Conservation (phyloP, 2,888 invertebrate genomes). For the Cheilosia grossa region DNA sequence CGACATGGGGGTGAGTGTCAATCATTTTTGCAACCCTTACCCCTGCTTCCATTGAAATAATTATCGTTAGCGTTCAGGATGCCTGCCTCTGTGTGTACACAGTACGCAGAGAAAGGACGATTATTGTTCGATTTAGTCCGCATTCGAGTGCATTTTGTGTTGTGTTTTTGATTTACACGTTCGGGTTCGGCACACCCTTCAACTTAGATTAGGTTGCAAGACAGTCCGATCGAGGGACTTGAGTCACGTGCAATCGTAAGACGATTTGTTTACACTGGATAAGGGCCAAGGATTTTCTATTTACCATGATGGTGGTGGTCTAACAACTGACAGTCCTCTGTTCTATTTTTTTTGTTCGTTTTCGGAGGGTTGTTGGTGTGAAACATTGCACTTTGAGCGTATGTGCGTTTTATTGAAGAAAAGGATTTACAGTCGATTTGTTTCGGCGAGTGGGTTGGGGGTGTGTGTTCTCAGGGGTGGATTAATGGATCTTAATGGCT, state of each 20-base stretch:
- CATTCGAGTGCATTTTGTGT: conserved; percentile 62
- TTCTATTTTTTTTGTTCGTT: neutral
- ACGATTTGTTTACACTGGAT: conserved; percentile 74
- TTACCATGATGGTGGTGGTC: conserved; percentile 38
- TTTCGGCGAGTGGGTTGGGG: conserved; percentile 45
- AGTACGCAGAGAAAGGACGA: conserved; percentile 62
- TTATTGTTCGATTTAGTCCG: conserved; percentile 76
- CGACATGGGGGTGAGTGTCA: conserved; percentile 62
- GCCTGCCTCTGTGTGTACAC: conserved; percentile 46
- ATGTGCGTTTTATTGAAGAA: conserved; percentile 72
- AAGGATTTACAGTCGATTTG: conserved; percentile 74
- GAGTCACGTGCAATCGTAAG: conserved; percentile 73
- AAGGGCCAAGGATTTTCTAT: conserved; percentile 68
- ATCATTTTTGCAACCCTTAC: conserved; percentile 66
- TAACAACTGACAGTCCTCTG: neutral
- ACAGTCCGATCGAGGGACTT: conserved; percentile 54
- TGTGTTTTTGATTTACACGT: conserved; percentile 60
- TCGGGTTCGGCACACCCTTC: conserved; percentile 32
- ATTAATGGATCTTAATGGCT: conserved; percentile 72
- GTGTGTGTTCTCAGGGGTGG: conserved; percentile 69
- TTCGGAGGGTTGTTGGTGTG: conserved; percentile 79
- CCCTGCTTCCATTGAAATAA: conserved; percentile 52
- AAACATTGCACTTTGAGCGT: conserved; percentile 80
- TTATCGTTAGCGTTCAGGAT: conserved; percentile 67
- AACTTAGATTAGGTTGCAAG: conserved; percentile 58